phyloP scores from a whole-genome alignment of 92 coral and sea anemone genomes.

The Phenganax subtilis region DNA sequence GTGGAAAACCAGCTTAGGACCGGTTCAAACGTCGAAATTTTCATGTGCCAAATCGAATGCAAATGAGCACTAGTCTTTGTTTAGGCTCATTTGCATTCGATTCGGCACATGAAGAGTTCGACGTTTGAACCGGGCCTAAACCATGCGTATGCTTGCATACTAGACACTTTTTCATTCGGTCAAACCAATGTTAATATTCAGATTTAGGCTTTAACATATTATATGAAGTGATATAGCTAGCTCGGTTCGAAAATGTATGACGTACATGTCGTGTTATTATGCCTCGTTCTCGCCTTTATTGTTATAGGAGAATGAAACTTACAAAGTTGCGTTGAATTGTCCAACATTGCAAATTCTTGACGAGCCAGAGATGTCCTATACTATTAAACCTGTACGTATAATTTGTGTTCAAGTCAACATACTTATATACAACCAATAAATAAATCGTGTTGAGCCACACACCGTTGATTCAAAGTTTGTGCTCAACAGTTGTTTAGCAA shows the following conservation, averaged over 20 bases:
- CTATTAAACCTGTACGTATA: conserved; percentile 37
- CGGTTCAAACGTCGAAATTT: too few relatives aligned
- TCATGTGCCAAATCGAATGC: too few relatives aligned
- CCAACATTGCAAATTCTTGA: conserved; percentile 35
- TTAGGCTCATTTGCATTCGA: too few relatives aligned
- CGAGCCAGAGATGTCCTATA: conserved; percentile 23
- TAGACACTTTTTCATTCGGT: too few relatives aligned
- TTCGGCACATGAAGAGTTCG: too few relatives aligned
- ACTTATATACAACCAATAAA: too few relatives aligned
- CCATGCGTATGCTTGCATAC: too few relatives aligned
- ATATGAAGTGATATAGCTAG: not conserved
- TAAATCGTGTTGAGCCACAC: not conserved
- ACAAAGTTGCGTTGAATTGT: conserved; percentile 34
- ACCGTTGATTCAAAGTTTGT: not conserved
- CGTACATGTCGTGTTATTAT: too few relatives aligned
- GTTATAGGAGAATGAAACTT: conserved; percentile 26
- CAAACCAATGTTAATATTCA: too few relatives aligned
- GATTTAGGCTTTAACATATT: not conserved
- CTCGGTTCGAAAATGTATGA: not conserved
- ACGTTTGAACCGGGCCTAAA: too few relatives aligned
- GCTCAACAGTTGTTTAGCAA: not conserved
- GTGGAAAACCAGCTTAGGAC: too few relatives aligned
- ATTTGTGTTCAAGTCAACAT: not conserved
- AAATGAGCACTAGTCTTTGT: too few relatives aligned
- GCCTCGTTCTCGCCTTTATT: not conserved